Conservation (phyloP, 2,888 invertebrate species). For the Punctoribates punctum region DNA sequence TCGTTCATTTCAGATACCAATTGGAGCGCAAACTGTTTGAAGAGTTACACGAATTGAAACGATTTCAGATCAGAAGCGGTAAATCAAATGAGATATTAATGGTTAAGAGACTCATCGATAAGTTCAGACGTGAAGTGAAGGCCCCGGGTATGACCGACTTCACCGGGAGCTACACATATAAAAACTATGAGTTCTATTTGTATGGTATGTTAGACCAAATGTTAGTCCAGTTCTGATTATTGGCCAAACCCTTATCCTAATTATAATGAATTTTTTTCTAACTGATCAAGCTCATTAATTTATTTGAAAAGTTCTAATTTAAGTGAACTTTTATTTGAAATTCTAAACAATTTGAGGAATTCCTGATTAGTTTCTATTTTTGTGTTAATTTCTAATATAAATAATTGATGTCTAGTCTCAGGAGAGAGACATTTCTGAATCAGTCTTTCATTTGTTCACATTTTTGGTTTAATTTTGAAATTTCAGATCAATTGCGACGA, state of each 20-base stretch:
- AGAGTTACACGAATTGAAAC: conserved; percentile 83
- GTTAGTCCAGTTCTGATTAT: neutral
- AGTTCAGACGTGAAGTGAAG: conserved; percentile 72
- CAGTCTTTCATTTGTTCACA: neutral
- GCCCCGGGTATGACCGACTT: conserved; percentile 62
- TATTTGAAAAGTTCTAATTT: neutral
- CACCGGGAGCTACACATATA: conserved; percentile 56
- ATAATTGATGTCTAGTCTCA: neutral
- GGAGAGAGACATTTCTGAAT: too few relatives aligned
- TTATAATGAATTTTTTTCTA: too few relatives aligned
- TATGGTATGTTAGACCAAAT: conserved; percentile 60
- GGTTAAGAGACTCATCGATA: conserved; percentile 74
- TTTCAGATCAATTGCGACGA: conserved; percentile 50
- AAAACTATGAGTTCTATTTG: conserved; percentile 75
- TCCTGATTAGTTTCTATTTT: neutral
- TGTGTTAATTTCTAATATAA: neutral
- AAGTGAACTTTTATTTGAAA: conserved; percentile 16
- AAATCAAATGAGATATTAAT: conserved; percentile 81
- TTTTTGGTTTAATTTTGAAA: conserved; percentile 2
- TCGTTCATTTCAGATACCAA: conserved; percentile 64
- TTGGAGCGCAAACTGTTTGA: conserved; percentile 88
- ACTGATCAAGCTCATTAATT: too few relatives aligned
- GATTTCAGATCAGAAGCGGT: conserved; percentile 83
- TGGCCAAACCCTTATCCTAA: too few relatives aligned
- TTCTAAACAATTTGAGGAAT: neutral